phyloP scores from a whole-genome alignment of 2,888 invertebrate species.

The Venusia cambrica region DNA sequence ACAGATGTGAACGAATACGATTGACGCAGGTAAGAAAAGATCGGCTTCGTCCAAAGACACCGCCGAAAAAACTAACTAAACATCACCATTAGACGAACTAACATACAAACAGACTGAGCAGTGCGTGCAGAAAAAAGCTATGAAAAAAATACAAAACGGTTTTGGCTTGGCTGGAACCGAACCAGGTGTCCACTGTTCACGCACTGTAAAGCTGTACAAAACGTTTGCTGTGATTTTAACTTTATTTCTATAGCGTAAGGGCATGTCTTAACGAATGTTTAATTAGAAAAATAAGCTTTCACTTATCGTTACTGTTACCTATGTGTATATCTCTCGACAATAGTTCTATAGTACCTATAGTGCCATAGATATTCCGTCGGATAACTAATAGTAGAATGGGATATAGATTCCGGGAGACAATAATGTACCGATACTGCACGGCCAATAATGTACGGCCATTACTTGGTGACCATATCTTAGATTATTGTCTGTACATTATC shows the following conservation, averaged over 20 bases:
- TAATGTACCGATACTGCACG: too few species aligned
- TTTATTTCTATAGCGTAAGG: conserved; percentile 8
- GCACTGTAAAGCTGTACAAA: conserved; percentile 18
- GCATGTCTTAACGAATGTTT: conserved; percentile 8
- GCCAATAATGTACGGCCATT: too few species aligned
- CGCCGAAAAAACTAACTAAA: conserved; percentile 36
- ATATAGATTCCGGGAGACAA: too few species aligned
- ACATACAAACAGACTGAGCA: conserved; percentile 16
- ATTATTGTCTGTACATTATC: too few species aligned
- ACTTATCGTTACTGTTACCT: conserved; percentile 9
- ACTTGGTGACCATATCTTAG: too few species aligned
- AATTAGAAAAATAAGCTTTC: conserved; percentile 11
- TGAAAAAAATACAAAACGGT: conserved; percentile 12
- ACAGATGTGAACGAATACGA: conserved; percentile 67
- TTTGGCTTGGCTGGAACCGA: conserved; percentile 5
- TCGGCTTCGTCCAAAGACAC: conserved; percentile 44
- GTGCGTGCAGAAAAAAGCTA: conserved; percentile 12
- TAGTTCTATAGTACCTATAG: conserved; percentile 11
- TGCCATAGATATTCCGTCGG: too few species aligned
- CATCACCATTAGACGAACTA: conserved; percentile 20
- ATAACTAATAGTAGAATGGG: too few species aligned
- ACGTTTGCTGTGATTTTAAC: conserved; percentile 22
- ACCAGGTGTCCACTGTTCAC: conserved; percentile 3
- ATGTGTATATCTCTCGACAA: conserved; percentile 12
- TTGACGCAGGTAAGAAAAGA: conserved; percentile 68